A percentile compares a stretch with the other conserved stretches of the same genome.
phyloP scores from a whole-genome alignment of 2,113 vertebrate species.

The Apeltes quadracus region DNA sequence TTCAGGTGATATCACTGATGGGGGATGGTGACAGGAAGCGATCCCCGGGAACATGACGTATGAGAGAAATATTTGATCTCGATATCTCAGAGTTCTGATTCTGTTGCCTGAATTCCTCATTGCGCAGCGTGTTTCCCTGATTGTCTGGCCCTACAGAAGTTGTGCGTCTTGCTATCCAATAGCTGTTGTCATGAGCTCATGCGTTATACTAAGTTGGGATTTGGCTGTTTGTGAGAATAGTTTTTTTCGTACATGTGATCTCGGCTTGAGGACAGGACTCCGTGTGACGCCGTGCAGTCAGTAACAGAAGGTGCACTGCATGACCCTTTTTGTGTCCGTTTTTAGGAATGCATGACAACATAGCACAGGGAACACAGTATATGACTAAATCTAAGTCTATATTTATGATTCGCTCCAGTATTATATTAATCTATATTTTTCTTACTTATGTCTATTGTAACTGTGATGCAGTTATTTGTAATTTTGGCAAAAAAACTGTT shows the following conservation, averaged over 20 bases:
- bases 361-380: not conserved
- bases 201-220: too few species aligned
- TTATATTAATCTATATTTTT: not conserved
- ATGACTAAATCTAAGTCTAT: not conserved
- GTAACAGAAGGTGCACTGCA: slow-evolving; percentile 1
- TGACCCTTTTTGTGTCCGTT: not conserved
- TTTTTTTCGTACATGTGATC: slow-evolving; percentile 9
- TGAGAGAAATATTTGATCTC: not conserved
- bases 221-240: not conserved
- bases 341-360: not conserved
- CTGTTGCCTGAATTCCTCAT: not conserved
- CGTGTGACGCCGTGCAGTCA: not conserved
- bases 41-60: not conserved
- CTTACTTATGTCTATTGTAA: not conserved
- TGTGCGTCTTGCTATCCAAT: not conserved
- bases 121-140: not conserved
- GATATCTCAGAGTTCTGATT: not conserved
- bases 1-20: not conserved
- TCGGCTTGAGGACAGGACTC: slow-evolving; percentile 4
- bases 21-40: not conserved
- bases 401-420: not conserved
- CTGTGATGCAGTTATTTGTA: not conserved
- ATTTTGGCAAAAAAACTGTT: not conserved
- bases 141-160: not conserved
- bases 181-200: not conserved